These are phyloP conservation scores for Macrotrachela quadricornifera DNA, from an alignment of 1,140 invertebrate species.

Conservation along the genomic window DNA sequence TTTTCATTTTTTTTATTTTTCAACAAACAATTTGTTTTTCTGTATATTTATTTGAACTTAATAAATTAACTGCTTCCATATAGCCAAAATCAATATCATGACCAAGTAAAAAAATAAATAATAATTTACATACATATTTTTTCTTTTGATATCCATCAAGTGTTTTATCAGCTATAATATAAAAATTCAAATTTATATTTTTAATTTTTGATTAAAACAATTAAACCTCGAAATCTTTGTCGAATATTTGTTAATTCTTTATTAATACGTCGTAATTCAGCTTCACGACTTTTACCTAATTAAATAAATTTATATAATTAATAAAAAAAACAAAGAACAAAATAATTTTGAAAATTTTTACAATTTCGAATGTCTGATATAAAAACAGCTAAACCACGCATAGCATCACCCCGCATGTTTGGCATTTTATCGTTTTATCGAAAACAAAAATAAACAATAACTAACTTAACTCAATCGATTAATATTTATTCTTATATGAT, in stretches of 20 bases:
- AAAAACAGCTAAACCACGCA: constrained; percentile 97
- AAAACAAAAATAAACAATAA: too few species aligned
- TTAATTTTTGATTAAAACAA: too few species aligned
- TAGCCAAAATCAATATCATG: constrained; percentile 99
- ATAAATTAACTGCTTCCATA: constrained; percentile 97
- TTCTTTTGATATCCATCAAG: constrained; percentile 99
- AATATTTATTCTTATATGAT: too few species aligned
- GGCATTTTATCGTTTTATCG: too few species aligned
- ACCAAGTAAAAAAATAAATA: constrained; percentile 93
- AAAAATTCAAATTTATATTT: too few species aligned
- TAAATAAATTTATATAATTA: constrained; percentile 10
- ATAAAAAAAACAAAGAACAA: constrained; percentile 3
- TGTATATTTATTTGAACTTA: constrained; percentile 99
- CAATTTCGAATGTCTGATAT: constrained; percentile 99
- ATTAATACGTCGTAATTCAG: constrained; percentile 97
- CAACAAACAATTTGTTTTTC: constrained; percentile 96
- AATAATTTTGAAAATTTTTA: constrained; percentile 36
- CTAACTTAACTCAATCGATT: too few species aligned
- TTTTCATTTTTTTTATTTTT: background rate
- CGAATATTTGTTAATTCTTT: constrained; percentile 98
- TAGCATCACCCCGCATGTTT: constrained; percentile 50
- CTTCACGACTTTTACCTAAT: constrained; percentile 94
- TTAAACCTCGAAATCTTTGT: constrained; percentile 82
- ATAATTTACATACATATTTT: constrained; percentile 98
- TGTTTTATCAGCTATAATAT: constrained; percentile 54